Base-by-base conservation (phyloP, 1,140 invertebrate genomes). In the Calosoma granatense region DNA sequence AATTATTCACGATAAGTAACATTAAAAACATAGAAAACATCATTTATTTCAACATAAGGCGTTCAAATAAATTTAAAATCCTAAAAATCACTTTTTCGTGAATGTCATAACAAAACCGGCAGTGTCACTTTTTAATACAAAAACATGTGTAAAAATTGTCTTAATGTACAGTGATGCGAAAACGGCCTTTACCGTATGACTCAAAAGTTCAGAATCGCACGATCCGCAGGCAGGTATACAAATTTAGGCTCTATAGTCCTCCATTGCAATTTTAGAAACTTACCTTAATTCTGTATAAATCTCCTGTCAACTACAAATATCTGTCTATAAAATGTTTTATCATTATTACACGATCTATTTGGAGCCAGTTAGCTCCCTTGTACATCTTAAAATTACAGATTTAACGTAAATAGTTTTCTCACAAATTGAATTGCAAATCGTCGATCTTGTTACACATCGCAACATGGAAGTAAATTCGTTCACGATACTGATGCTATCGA, bases 201-300 rank as follows among this genome's bases (percentile, higher is more conserved):
- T 53, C 55, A 64, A 67, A 63, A 62, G 66, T 60, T 62, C 61
- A 65, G 55, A 60, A 62, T 67, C 62, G 64, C 61, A 55, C 39
- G 60, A 53, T 54, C 30, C 51, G 22, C 21, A 43, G 15, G 20
- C 12, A 59, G 56, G 19, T 63, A 67, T 15, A 66, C 65, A 67
- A 68, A 64, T 61, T 52, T 68, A 56, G 61, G 51, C 67, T 60
- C 26, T 68, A 68, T 67, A 63, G 67, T 41, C 57, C 58, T 62
- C 57, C 55, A 65, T 63, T 60, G 53, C 53, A 62, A 52, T 20
- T 47, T 56, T 57, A 60, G n/a, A 55, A 30, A 30, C 26, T 30
- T 30, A 30, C 26, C 14, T 30, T 4, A 30, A 30, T 30, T 30
- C 14, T 14, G 4, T 30, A 14, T 30, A 30, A 30, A 30, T 30